Conservation (phyloP, 2,888 invertebrate species). For the Mythimna ferrago region DNA sequence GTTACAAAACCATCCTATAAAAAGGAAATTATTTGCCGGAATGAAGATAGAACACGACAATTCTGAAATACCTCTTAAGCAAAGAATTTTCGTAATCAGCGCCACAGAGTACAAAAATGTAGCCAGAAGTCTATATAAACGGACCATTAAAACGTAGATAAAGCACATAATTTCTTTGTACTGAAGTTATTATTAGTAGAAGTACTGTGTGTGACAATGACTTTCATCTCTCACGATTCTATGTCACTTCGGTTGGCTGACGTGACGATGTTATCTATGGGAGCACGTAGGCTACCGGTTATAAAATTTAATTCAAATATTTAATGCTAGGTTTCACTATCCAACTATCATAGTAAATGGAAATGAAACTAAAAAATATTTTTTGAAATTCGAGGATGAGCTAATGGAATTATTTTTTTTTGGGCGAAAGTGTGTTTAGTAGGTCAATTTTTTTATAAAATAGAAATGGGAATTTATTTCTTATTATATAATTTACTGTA, state of each 20-base stretch:
- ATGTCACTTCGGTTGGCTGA: constrained; percentile 67
- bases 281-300: constrained; percentile 56
- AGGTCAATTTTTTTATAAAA: not conserved
- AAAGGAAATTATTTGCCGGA: constrained; percentile 6
- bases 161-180: constrained; percentile 48
- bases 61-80: constrained; percentile 10
- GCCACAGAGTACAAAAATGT: constrained; percentile 4
- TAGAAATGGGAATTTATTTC: not conserved
- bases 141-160: constrained; percentile 45
- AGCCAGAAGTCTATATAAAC: constrained; percentile 10
- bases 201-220: constrained; percentile 73
- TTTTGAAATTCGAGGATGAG: not conserved
- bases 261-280: constrained; percentile 68
- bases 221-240: constrained; percentile 82
- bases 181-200: constrained; percentile 55
- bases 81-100: constrained; percentile 33
- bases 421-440: not conserved
- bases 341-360: not conserved
- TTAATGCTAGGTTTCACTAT: constrained; percentile 32
- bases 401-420: not conserved
- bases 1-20: not conserved
- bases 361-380: not conserved
- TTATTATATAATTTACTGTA: not conserved
- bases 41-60: constrained; percentile 42
- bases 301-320: constrained; percentile 47